Percentiles rank a stretch among this genome's conserved stretches.
Evolutionary conservation across 2,113 vertebrate species (phyloP).

Genomic region (Ardeotis arabs): DNA sequence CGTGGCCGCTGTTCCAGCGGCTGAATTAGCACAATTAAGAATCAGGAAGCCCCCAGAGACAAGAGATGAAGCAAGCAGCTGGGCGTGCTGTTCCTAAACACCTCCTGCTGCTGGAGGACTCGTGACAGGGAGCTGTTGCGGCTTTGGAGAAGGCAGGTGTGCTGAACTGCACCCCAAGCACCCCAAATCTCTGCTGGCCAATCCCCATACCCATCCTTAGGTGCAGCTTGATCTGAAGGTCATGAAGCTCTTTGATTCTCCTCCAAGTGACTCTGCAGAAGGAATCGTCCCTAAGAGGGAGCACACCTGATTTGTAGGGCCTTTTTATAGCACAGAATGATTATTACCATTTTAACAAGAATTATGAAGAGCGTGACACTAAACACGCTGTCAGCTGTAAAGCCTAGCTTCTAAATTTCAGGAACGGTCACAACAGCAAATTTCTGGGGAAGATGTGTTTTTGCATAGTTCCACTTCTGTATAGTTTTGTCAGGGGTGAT

Average conservation of each 20-base stretch:
- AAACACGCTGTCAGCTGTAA: rapidly evolving
- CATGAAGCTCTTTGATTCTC: neutral
- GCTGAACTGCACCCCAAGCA: neutral
- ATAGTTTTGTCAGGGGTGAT: neutral
- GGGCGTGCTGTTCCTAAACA: neutral
- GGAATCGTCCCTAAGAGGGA: neutral
- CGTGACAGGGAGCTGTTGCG: neutral
- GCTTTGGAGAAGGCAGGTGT: neutral
- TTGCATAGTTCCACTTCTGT: neutral
- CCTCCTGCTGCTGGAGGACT: neutral
- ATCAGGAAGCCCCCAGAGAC: neutral
- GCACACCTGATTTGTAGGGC: too few species aligned
- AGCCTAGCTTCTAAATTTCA: neutral
- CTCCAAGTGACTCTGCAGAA: neutral
- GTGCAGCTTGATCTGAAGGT: neutral
- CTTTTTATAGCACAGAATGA: neutral
- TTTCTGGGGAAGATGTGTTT: neutral
- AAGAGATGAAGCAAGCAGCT: neutral
- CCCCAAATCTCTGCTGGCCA: neutral
- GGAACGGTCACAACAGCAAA: neutral
- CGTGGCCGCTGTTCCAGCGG: neutral
- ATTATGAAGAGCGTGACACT: neutral
- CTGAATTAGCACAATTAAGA: neutral
- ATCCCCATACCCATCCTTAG: rapidly evolving
- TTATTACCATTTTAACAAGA: neutral